A percentile compares a stretch with the other conserved stretches of the same genome.
phyloP scores from a whole-genome alignment of 2,888 invertebrate genomes.

The Pandemis cinnamomeana region DNA sequence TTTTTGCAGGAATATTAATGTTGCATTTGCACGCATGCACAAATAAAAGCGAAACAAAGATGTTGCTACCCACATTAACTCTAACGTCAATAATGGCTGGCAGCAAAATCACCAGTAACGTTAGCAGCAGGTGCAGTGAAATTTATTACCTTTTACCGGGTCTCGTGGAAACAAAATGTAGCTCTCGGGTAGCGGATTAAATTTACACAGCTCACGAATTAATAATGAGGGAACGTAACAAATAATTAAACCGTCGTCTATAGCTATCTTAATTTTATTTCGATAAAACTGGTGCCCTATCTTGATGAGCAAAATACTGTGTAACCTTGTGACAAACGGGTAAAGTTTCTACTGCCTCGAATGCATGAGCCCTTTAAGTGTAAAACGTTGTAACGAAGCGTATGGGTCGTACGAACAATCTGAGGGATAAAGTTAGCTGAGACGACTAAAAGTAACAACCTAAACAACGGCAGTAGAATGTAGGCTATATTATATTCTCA shows the following conservation, averaged over 20 bases:
- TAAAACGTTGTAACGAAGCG: constrained; percentile 16
- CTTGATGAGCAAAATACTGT: background rate
- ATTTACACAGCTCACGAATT: constrained; percentile 47
- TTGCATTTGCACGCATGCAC: background rate
- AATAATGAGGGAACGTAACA: constrained; percentile 45
- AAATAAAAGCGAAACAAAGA: background rate
- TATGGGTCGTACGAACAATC: background rate
- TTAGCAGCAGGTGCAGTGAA: constrained; percentile 34
- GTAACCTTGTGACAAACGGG: background rate
- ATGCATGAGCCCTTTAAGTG: constrained; percentile 6
- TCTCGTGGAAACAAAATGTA: constrained; percentile 19
- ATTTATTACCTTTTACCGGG: constrained; percentile 31
- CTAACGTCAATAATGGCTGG: constrained; percentile 16
- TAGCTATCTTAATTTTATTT: constrained; percentile 2
- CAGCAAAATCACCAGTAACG: constrained; percentile 26
- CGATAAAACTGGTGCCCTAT: background rate
- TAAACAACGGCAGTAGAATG: constrained; percentile 11
- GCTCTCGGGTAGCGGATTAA: constrained; percentile 43
- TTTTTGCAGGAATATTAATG: background rate
- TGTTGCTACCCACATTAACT: background rate
- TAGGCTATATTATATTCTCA: constrained; percentile 24
- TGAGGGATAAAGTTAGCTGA: constrained; percentile 12
- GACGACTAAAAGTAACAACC: constrained; percentile 14
- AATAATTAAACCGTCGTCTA: constrained; percentile 24
- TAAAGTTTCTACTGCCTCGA: background rate